Percentiles rank a stretch among this genome's conserved stretches.
These are phyloP conservation scores for Bubalus kerabau DNA, from an alignment of 2,113 vertebrate genomes.

Conservation along the genomic window DNA sequence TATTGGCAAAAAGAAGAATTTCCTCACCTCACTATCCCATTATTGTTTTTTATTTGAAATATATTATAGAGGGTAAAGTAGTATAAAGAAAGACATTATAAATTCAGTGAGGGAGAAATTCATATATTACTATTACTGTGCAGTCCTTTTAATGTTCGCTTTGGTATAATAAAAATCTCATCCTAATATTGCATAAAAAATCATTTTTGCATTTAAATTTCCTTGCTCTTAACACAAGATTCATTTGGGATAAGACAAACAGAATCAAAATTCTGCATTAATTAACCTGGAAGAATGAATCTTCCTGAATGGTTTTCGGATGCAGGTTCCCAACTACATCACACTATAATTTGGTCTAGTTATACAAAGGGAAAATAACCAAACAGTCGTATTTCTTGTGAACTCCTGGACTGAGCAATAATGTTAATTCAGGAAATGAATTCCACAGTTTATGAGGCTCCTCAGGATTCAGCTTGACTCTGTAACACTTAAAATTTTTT, in stretches of 20 bases:
- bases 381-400: background rate
- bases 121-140: background rate
- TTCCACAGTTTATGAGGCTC: background rate
- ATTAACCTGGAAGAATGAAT: background rate
- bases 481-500: background rate
- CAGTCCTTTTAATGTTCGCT: background rate
- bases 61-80: background rate
- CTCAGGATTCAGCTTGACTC: background rate
- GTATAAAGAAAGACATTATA: background rate
- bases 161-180: background rate
- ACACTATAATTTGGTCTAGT: background rate
- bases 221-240: background rate
- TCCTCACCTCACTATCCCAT: background rate
- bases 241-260: background rate
- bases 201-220: background rate
- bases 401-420: background rate
- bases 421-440: background rate
- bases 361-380: background rate
- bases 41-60: conserved; percentile 18
- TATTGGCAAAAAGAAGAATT: background rate
- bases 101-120: background rate
- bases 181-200: background rate
- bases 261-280: conserved; percentile 12
- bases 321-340: background rate
- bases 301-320: background rate